Evolutionary conservation across 2,888 invertebrate species (phyloP).

Genomic region (Athalia rosae): DNA sequence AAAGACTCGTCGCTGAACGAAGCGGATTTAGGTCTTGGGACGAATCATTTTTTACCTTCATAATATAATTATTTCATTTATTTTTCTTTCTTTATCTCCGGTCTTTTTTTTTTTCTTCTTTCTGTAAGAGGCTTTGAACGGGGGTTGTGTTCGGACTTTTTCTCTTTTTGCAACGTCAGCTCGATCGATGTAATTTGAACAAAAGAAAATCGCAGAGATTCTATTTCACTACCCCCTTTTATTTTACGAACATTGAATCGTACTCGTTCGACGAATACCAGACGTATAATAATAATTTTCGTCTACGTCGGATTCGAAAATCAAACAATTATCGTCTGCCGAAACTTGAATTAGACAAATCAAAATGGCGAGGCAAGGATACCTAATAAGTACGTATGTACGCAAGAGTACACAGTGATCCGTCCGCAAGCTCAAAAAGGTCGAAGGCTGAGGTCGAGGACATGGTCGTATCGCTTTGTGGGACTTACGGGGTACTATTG

Average conservation of each 20-base stretch:
- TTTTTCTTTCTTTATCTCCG: too few species aligned
- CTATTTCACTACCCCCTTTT: not conserved
- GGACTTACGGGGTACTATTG: constrained; percentile 29
- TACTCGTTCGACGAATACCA: constrained; percentile 1
- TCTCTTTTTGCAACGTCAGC: constrained; percentile 10
- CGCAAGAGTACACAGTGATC: constrained; percentile 10
- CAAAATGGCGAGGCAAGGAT: constrained; percentile 21
- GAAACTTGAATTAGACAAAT: not conserved
- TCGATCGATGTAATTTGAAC: constrained; percentile 18
- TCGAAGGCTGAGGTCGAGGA: not conserved
- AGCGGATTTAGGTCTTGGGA: not conserved
- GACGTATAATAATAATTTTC: not conserved
- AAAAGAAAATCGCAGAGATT: not conserved
- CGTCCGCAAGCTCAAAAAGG: constrained; percentile 29
- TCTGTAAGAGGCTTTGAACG: too few species aligned
- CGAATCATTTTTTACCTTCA: too few species aligned
- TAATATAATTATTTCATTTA: too few species aligned
- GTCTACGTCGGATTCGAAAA: constrained; percentile 54
- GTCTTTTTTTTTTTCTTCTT: too few species aligned
- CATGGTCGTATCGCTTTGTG: constrained; percentile 8
- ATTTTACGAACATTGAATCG: constrained; percentile 31
- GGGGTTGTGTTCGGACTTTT: not conserved
- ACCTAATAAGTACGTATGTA: constrained; percentile 22
- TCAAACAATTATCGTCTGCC: constrained; percentile 55
- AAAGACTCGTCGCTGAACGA: not conserved